Evolutionary conservation across 2,113 vertebrate species (phyloP).

Genomic region (Heliornis fulica): DNA sequence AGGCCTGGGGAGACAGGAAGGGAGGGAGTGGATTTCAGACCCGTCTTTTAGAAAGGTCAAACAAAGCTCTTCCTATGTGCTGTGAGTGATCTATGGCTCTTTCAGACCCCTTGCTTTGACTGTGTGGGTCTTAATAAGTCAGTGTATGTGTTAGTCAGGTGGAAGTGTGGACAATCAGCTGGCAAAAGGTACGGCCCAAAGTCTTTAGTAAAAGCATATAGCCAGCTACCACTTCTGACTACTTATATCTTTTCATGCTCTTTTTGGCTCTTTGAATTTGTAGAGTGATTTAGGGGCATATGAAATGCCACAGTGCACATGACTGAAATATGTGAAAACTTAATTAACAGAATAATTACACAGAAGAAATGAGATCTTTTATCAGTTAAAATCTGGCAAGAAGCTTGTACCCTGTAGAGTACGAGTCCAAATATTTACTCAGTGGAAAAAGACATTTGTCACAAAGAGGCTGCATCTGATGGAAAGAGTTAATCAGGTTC

Average conservation of each 20-base stretch:
- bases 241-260: neutral
- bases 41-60: neutral
- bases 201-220: neutral
- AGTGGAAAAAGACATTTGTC: neutral
- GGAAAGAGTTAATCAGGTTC: slow-evolving; percentile 24
- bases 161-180: neutral
- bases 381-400: neutral
- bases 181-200: neutral
- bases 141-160: neutral
- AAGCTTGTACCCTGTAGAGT: neutral
- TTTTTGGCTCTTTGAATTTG: neutral
- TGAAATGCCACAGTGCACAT: neutral
- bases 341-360: slow-evolving; percentile 31
- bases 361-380: neutral
- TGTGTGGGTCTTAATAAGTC: neutral
- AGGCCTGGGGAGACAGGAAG: neutral
- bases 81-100: neutral
- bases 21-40: neutral
- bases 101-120: neutral
- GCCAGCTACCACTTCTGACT: neutral
- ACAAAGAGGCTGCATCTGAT: neutral
- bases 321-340: slow-evolving; percentile 19
- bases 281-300: neutral
- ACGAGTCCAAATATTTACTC: neutral
- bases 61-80: neutral